Evolutionary conservation across 2,113 vertebrate species (phyloP), one percentile per base, ranked within the genome.

Genomic region (Syngnathoides biaculeatus): DNA sequence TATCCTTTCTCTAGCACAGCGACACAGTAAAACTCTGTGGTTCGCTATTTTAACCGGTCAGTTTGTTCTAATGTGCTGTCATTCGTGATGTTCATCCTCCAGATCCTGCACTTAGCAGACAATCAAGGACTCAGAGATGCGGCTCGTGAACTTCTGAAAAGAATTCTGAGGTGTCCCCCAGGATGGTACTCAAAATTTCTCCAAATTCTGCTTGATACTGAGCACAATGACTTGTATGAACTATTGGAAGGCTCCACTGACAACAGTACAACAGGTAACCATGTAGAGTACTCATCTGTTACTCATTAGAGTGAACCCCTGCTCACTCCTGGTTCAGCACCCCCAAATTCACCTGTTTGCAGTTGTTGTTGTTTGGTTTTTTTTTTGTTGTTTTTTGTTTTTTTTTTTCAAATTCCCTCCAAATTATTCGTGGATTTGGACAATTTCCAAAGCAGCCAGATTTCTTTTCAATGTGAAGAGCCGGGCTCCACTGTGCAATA

Each of bases 151-250:
- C 89, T 98, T 3, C 77, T 98, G 43, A 88, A 62, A 62, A 90
- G 91, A 72, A 90, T 98, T 7, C 82, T 94, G n/a, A 92, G 89
- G 76, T 89, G 93, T 67, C 91, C 86, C 61, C 53, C 68, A 0
- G 81, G 92, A 8, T 98, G 96, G 96, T 96, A 93, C 76, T 95
- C 94, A 8, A 35, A 43, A 0, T 98, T 98, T 84, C 77, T 95
- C 56, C 0, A 60, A 0, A 77, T 92, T 68, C 84, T 98, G 57
- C 68, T 15, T n/a, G 26, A 83, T 30, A 91, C 94, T 0, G 89
- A 80, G 5, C 93, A 97, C n/a, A 0, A 1, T 0, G 86, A 95
- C 27, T 89, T 95, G 39, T 89, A 69, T 38, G 20, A 94, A 24
- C 81, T 98, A 78, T 90, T 78, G 0, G 93, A 91, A 78, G 69